Percentiles rank a stretch among this genome's conserved stretches.
These are phyloP conservation scores for Tenodera sinensis DNA, from an alignment of 2,888 invertebrate species.

Conservation along the genomic window DNA sequence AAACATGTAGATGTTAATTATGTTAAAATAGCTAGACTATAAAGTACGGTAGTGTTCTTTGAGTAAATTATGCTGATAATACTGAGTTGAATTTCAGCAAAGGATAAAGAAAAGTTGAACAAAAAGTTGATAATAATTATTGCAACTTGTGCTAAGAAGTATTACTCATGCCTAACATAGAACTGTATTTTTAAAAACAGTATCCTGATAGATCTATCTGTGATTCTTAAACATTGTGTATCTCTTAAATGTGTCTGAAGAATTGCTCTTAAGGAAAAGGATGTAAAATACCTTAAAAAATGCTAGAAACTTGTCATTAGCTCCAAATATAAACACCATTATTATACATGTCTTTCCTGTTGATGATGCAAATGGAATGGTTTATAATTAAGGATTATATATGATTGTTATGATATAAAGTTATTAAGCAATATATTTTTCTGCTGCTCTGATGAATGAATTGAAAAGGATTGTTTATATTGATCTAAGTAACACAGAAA, in stretches of 20 bases:
- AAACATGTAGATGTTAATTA: background rate
- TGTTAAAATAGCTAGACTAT: background rate
- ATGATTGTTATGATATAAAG: background rate
- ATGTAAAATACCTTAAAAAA: background rate
- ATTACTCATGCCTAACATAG: background rate
- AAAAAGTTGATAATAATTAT: background rate
- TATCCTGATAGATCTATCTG: constrained; percentile 1
- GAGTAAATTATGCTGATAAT: background rate
- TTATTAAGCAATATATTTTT: background rate
- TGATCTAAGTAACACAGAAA: background rate
- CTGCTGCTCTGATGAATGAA: background rate
- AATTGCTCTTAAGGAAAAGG: background rate
- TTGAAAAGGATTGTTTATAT: background rate
- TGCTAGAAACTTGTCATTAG: background rate
- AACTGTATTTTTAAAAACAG: background rate
- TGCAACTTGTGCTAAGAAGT: background rate
- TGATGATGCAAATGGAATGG: background rate
- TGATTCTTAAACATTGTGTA: constrained; percentile 1
- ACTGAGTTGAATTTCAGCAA: background rate
- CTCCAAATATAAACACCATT: constrained; percentile 6
- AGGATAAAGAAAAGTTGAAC: background rate
- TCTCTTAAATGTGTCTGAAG: background rate
- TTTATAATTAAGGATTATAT: background rate
- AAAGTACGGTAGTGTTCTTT: background rate
- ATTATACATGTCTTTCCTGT: background rate